Conservation (phyloP, 2,888 invertebrate species). For the Cryptocheilus praepositus region DNA sequence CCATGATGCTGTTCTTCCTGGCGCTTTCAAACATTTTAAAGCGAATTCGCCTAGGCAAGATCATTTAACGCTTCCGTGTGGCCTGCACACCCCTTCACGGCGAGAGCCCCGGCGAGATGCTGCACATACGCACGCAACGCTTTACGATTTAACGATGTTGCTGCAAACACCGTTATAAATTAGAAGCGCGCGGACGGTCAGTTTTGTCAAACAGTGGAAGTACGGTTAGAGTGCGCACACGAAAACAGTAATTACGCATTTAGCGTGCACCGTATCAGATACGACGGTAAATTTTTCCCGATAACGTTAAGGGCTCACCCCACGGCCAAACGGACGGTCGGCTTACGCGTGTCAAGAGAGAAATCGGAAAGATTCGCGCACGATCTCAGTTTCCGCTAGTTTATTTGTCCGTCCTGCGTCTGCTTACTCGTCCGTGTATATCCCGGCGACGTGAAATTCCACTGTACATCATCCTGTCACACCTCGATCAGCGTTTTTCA, state of each 20-base stretch:
- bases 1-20: slow-evolving; percentile 5
- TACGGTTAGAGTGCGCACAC: too few species aligned
- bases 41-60: slow-evolving; percentile 12
- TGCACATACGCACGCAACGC: too few species aligned
- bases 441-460: slow-evolving; percentile 30
- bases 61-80: slow-evolving; percentile 19
- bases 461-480: slow-evolving; percentile 35
- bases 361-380: background rate
- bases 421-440: background rate
- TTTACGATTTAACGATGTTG: too few species aligned
- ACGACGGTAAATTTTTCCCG: too few species aligned
- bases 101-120: too few species aligned
- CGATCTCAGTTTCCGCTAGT: background rate
- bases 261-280: too few species aligned
- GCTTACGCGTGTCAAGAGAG: background rate
- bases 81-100: background rate
- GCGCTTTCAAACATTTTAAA: slow-evolving; percentile 21
- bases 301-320: too few species aligned
- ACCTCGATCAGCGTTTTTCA: slow-evolving; percentile 38
- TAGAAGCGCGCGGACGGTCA: background rate
- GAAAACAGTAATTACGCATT: too few species aligned
- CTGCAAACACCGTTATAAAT: background rate
- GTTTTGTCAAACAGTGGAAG: too few species aligned
- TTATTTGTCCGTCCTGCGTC: slow-evolving; percentile 10
- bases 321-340: background rate